Base-by-base conservation (phyloP, 1,140 invertebrate species). In the Catajapyx aquilonaris region DNA sequence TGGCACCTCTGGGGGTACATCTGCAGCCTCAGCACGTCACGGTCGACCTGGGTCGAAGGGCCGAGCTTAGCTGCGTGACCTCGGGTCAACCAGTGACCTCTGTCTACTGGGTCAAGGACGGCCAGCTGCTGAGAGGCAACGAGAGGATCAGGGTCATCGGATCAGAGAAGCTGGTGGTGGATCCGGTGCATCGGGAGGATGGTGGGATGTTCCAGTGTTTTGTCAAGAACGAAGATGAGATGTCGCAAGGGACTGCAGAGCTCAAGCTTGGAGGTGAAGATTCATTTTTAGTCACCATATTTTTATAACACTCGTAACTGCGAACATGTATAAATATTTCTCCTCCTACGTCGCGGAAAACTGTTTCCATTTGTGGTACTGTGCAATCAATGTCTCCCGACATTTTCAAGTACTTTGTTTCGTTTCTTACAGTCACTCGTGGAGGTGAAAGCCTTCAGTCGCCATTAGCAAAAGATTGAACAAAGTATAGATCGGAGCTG, bases 121-220 rank as follows among this genome's bases (percentile, higher is more conserved):
- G 74, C 1, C 66, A 69, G 39, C 63, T 67, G 2, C 53, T 81
- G 33, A 51, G 57, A 21, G 69, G 60, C 10, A 75, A 58, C 13
- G 56, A 49, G 43, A 61, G 58, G 38, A 64, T 67, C 35, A 60
- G 60, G 41, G 48, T 62, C 34, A 38, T 62, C 30, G 54, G 58
- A 13, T 56, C 60, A 21, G 65, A 64, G 40, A 55, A 63, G 35
- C 61, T 76, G 43, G 59, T 62, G 37, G 68, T 83, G 16, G 65
- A 65, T 36, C 65, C 69, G 13, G 72, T 81, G 1, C 63, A 65
- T 31, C 65, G 73, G 22, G 69, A 76, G 25, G 78, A 84, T 48
- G 65, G 71, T 28, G 81, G 79, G 17, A 80, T 85, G 71, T 85
- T 83, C 60, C 81, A 86, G 53, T 84, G 81, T 50, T 67, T 81